Evolutionary conservation across 1,140 invertebrate genomes (phyloP).

Genomic region (Ylistrum balloti): DNA sequence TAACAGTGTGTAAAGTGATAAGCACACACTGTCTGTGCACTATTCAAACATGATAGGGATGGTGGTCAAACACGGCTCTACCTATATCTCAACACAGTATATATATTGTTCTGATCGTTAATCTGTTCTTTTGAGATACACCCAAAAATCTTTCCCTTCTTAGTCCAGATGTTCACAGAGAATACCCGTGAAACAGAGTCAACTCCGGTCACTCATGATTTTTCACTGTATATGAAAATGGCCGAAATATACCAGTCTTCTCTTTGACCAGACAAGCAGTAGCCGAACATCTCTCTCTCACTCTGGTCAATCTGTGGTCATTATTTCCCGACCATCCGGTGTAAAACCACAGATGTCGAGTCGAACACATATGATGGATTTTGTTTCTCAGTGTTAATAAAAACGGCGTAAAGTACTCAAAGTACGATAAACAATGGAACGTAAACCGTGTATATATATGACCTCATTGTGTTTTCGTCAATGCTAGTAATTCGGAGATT

Average conservation of each 20-base stretch:
- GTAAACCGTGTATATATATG: neutral
- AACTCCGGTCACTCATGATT: neutral
- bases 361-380: neutral
- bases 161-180: neutral
- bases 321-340: neutral
- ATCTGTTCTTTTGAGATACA: neutral
- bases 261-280: neutral
- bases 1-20: neutral
- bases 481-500: conserved; percentile 16
- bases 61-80: neutral
- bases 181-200: neutral
- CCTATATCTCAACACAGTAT: neutral
- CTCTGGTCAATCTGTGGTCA: neutral
- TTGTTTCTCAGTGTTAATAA: neutral
- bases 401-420: neutral
- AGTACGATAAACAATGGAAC: neutral
- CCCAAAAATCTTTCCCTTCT: neutral
- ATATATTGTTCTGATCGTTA: neutral
- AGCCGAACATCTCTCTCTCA: neutral
- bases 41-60: neutral
- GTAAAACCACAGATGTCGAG: neutral
- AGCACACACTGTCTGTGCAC: neutral
- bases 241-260: neutral
- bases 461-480: conserved; percentile 18
- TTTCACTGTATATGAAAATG: neutral